These are phyloP conservation scores for Ameiurus melas DNA, from an alignment of 2,113 vertebrate genomes.

Conservation along the genomic window DNA sequence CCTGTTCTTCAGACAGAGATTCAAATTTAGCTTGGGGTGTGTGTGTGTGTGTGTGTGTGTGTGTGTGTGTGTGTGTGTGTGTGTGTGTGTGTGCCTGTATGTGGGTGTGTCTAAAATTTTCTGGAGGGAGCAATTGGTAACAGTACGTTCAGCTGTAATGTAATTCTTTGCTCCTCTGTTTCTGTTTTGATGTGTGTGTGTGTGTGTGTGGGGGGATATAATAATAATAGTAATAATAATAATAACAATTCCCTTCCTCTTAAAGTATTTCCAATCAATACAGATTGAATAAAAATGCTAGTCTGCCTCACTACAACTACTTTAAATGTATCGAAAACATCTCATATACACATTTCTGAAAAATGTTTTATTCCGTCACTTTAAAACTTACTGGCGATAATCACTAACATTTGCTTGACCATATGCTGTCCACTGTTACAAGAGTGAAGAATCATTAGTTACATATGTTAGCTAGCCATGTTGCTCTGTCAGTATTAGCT, in stretches of 20 bases:
- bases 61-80: background rate
- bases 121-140: background rate
- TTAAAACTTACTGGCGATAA: background rate
- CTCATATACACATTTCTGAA: background rate
- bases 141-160: background rate
- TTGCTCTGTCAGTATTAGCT: background rate
- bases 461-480: background rate
- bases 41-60: conserved; percentile 21
- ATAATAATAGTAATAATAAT: too few species aligned
- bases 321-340: background rate
- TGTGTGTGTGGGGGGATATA: too few species aligned
- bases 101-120: background rate
- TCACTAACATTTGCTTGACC: background rate
- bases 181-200: background rate
- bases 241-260: background rate
- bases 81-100: background rate
- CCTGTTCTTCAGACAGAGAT: conserved; percentile 72
- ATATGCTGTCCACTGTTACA: background rate
- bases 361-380: background rate
- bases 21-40: conserved; percentile 66
- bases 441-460: background rate
- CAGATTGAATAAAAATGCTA: background rate
- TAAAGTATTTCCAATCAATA: background rate
- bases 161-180: background rate
- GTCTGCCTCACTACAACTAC: background rate